Evolutionary conservation across 2,113 vertebrate genomes (phyloP).

Genomic region (Pangasianodon gigas): DNA sequence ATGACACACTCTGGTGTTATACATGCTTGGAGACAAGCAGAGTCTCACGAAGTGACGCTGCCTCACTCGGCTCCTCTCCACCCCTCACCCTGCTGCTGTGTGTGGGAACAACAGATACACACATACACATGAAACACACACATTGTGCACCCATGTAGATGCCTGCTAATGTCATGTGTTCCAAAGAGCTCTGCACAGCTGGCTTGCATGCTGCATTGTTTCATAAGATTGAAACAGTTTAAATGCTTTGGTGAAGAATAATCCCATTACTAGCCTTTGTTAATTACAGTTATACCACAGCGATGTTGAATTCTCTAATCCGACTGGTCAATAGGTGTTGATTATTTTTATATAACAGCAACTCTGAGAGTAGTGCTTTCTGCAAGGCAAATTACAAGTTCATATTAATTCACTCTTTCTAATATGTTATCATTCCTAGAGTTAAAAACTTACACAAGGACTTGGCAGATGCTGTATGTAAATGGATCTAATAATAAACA

Average conservation of each 20-base stretch:
- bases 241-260: neutral
- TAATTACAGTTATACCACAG: neutral
- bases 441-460: neutral
- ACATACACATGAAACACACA: conserved; percentile 62
- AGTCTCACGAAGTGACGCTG: conserved; percentile 6
- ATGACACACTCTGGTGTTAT: conserved; percentile 16
- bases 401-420: too few relatives aligned
- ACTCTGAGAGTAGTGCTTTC: neutral
- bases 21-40: conserved; percentile 39
- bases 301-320: neutral
- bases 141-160: conserved; percentile 58
- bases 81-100: conserved; percentile 45
- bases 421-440: neutral
- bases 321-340: neutral
- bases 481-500: neutral
- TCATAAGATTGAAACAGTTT: neutral
- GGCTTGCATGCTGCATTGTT: conserved; percentile 22
- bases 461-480: neutral
- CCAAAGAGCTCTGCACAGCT: neutral
- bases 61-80: neutral
- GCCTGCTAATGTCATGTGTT: conserved; percentile 44
- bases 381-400: too few relatives aligned
- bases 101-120: conserved; percentile 68
- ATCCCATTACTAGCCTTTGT: neutral
- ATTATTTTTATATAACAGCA: neutral